phyloP scores from a whole-genome alignment of 2,797 vertebrate genomes.

The Premnoplex brunnescens region DNA sequence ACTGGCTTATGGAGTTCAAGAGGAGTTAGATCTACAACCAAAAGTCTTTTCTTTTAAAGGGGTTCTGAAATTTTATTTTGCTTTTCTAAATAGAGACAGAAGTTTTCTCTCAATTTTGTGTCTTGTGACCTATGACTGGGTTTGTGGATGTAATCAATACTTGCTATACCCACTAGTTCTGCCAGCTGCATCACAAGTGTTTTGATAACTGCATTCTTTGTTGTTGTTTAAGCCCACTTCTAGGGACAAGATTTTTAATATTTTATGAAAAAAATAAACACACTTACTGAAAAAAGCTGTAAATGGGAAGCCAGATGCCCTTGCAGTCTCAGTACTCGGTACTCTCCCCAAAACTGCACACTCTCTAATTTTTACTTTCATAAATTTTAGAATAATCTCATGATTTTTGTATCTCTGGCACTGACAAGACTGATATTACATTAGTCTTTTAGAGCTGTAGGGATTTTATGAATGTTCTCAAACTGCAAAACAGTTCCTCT shows the following conservation, averaged over 20 bases:
- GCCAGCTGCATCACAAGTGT: background rate
- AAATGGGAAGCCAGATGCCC: background rate
- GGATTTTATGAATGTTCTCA: constrained; percentile 2
- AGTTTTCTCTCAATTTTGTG: background rate
- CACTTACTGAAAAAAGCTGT: background rate
- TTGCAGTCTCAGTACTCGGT: background rate
- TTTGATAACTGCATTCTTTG: background rate
- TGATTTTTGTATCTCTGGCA: constrained; percentile 13
- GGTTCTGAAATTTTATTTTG: background rate
- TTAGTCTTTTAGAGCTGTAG: background rate
- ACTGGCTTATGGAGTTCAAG: background rate
- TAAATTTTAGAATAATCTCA: constrained; percentile 21
- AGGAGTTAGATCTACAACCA: background rate
- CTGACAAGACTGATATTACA: background rate
- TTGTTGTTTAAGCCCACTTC: background rate
- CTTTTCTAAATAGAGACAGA: background rate
- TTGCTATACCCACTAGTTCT: background rate
- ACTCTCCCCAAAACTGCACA: background rate
- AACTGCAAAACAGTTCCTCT: background rate
- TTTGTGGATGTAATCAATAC: background rate
- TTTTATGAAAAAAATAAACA: background rate
- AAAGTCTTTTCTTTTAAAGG: background rate
- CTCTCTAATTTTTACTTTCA: background rate
- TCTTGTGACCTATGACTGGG: background rate
- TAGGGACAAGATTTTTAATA: background rate